These are phyloP conservation scores for Sebastes matsubarae DNA, from an alignment of 2,797 vertebrate genomes.

Conservation along the genomic window DNA sequence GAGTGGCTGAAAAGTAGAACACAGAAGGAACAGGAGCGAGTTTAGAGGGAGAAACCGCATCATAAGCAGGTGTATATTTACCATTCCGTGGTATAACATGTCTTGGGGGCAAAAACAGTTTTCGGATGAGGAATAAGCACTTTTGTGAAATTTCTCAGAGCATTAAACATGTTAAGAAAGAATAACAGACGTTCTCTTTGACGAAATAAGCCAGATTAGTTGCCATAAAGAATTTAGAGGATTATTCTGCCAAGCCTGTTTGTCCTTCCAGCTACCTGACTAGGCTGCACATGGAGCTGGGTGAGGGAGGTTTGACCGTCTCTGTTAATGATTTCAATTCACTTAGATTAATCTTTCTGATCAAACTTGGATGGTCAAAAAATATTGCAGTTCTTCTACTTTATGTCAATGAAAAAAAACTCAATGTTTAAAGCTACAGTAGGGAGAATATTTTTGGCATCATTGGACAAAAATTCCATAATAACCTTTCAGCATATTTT, in stretches of 20 bases:
- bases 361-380: background rate
- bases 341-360: conserved; percentile 7
- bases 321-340: conserved; percentile 3
- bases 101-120: conserved; percentile 32
- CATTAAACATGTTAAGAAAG: conserved; percentile 78
- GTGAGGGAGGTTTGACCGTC: background rate
- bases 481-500: too few relatives aligned
- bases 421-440: background rate
- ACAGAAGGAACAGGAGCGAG: conserved; percentile 34
- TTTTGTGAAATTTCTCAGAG: conserved; percentile 81
- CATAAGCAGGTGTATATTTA: conserved; percentile 40
- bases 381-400: too few relatives aligned
- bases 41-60: conserved; percentile 21
- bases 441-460: too few relatives aligned
- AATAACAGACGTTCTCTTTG: conserved; percentile 82
- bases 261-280: conserved; percentile 66
- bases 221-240: conserved; percentile 72
- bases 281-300: conserved; percentile 51
- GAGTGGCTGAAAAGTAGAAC: conserved; percentile 88
- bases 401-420: background rate
- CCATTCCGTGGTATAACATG: conserved; percentile 22
- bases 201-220: conserved; percentile 84
- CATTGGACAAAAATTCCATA: too few relatives aligned
- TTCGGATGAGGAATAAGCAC: conserved; percentile 71
- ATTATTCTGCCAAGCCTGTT: conserved; percentile 77